phyloP scores from a whole-genome alignment of 2,888 invertebrate species.

The Adelphocoris suturalis region DNA sequence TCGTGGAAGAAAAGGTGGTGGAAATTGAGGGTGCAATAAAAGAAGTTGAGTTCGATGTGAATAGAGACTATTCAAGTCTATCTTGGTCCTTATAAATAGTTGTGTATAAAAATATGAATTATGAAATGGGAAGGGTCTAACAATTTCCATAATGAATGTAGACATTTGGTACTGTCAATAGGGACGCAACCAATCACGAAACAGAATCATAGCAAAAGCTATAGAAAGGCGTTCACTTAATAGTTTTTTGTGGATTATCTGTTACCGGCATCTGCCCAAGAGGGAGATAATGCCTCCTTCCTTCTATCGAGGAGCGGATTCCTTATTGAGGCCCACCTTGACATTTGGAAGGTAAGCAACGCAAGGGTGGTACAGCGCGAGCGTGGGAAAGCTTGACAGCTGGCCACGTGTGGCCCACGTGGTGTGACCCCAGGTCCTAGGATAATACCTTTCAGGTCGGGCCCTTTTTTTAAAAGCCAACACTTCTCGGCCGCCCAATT shows the following conservation, averaged over 20 bases:
- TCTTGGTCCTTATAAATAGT: too few relatives aligned
- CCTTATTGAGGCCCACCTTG: conserved; percentile 49
- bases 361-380: conserved; percentile 11
- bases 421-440: conserved; percentile 13
- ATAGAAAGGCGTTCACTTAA: conserved; percentile 44
- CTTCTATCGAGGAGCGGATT: conserved; percentile 28
- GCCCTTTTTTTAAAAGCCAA: not conserved
- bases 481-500: conserved; percentile 24
- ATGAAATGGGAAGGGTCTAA: not conserved
- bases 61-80: too few relatives aligned
- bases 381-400: conserved; percentile 58
- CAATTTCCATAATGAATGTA: conserved; percentile 5
- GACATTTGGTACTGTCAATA: conserved; percentile 19
- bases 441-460: conserved; percentile 32
- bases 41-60: too few relatives aligned
- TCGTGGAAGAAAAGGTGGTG: too few relatives aligned
- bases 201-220: not conserved
- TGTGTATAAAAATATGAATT: not conserved
- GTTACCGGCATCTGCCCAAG: conserved; percentile 43
- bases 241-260: conserved; percentile 46
- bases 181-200: not conserved
- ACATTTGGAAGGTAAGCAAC: conserved; percentile 57
- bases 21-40: too few relatives aligned
- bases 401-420: conserved; percentile 58
- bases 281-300: conserved; percentile 35